phyloP scores from a whole-genome alignment of 2,113 vertebrate genomes.

The Aptenodytes patagonicus region DNA sequence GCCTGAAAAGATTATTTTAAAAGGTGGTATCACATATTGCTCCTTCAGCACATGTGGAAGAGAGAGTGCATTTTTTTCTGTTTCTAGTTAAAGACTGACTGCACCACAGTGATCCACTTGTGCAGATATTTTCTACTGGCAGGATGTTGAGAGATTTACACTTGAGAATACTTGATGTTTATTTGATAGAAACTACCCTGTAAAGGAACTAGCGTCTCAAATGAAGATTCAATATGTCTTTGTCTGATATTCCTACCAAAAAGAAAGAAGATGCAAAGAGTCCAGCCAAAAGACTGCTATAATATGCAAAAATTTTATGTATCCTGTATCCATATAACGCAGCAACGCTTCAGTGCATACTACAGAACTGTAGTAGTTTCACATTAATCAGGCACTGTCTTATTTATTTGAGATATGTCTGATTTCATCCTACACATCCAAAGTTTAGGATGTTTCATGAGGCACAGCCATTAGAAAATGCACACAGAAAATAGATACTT shows the following conservation, averaged over 20 bases:
- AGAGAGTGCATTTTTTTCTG: neutral
- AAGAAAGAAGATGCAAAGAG: neutral
- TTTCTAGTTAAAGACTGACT: neutral
- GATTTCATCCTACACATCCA: neutral
- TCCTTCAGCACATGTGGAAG: neutral
- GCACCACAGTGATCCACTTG: neutral
- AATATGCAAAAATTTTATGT: slow-evolving; percentile 14
- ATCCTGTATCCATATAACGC: neutral
- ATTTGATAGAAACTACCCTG: slow-evolving; percentile 14
- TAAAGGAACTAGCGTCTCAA: neutral
- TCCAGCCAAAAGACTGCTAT: neutral
- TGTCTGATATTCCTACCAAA: neutral
- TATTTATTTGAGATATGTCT: neutral
- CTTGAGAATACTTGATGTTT: slow-evolving; percentile 1
- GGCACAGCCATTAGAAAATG: slow-evolving; percentile 3
- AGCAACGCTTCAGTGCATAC: neutral
- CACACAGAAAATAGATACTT: neutral
- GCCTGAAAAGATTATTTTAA: neutral
- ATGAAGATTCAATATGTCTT: neutral
- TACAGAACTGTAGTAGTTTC: neutral
- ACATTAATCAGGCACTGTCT: neutral
- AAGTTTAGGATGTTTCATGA: neutral
- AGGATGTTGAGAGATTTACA: slow-evolving; percentile 20
- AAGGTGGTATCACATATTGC: neutral
- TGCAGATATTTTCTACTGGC: neutral